phyloP scores from a whole-genome alignment of 1,140 invertebrate species.

The Leucophenga varia region DNA sequence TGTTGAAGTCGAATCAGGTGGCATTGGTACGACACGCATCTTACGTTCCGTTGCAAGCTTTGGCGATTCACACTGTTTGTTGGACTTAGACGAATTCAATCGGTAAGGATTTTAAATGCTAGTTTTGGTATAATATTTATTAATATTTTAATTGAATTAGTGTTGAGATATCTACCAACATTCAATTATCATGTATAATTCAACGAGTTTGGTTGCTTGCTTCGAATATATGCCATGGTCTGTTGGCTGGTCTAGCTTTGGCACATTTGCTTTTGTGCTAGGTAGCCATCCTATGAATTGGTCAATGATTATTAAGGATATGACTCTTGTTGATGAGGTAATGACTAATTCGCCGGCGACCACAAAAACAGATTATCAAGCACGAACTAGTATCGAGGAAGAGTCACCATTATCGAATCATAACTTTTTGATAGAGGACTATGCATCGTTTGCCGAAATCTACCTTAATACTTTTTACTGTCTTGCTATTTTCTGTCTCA shows the following conservation, averaged over 20 bases:
- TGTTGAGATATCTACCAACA: conserved; percentile 41
- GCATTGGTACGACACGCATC: conserved; percentile 22
- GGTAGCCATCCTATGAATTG: conserved; percentile 52
- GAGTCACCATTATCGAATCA: too few species aligned
- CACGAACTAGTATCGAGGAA: too few species aligned
- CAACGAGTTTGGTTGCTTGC: conserved; percentile 56
- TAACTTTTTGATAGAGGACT: too few species aligned
- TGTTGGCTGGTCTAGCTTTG: conserved; percentile 54
- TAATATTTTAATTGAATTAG: not conserved
- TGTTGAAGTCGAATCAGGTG: not conserved
- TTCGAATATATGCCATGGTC: conserved; percentile 54
- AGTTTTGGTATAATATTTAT: conserved; percentile 1
- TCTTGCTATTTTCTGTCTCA: conserved; percentile 50
- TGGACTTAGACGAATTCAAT: conserved; percentile 41
- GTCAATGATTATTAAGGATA: conserved; percentile 45
- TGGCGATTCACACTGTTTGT: conserved; percentile 42
- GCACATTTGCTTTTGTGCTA: conserved; percentile 51
- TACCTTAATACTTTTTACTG: conserved; percentile 55
- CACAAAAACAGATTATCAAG: conserved; percentile 7
- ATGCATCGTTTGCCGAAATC: conserved; percentile 48
- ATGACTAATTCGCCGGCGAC: conserved; percentile 9
- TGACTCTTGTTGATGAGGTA: conserved; percentile 50
- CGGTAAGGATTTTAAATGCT: conserved; percentile 32
- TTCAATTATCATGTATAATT: conserved; percentile 51
- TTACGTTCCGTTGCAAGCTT: conserved; percentile 43